Evolutionary conservation across 2,797 vertebrate species (phyloP).

Genomic region (Podarcis lilfordi): DNA sequence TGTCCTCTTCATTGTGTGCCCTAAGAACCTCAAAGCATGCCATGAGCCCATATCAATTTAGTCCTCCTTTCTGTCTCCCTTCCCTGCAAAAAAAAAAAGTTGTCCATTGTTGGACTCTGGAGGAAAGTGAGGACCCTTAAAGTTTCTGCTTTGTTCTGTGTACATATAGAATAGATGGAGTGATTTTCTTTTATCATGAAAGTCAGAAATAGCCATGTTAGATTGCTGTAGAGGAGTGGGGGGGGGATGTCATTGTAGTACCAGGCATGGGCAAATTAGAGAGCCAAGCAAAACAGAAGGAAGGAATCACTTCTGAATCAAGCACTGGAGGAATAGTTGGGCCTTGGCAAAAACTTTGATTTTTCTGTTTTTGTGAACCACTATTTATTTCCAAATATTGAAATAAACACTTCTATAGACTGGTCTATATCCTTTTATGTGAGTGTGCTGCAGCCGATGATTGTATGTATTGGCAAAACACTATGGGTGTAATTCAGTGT

Average conservation of each 20-base stretch:
- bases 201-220: neutral
- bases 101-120: neutral
- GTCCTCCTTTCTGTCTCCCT: neutral
- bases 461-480: fast-evolving
- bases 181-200: neutral
- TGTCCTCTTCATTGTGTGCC: neutral
- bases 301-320: neutral
- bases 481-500: neutral
- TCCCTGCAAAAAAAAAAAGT: too few relatives aligned
- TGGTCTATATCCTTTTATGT: slow-evolving; percentile 28
- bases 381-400: neutral
- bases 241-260: neutral
- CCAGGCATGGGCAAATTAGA: neutral
- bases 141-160: neutral
- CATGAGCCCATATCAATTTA: neutral
- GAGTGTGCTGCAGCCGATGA: neutral
- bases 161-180: neutral
- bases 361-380: neutral
- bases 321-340: neutral
- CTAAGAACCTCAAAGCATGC: neutral
- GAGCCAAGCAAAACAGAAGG: neutral
- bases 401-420: slow-evolving; percentile 4
- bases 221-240: neutral
- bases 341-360: too few relatives aligned
- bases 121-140: neutral